phyloP scores from a whole-genome alignment of 2,113 vertebrate species.

The Paraplagusia blochii region DNA sequence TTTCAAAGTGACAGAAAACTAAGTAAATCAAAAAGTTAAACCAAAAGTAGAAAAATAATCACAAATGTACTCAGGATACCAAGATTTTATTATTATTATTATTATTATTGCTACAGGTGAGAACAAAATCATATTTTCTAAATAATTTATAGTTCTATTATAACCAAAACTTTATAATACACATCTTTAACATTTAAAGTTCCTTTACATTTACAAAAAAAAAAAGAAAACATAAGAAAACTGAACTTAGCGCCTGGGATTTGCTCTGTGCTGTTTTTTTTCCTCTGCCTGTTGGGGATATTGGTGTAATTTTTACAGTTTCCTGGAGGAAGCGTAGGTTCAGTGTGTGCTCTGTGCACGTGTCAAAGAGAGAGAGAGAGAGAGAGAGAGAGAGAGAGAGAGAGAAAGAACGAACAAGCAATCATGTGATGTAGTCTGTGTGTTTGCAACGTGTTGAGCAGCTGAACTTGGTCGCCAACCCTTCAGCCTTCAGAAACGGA shows the following conservation, averaged over 20 bases:
- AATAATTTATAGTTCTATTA: too few species aligned
- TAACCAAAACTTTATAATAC: too few species aligned
- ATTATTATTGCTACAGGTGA: too few species aligned
- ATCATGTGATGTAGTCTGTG: conserved; percentile 47
- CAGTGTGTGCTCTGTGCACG: conserved; percentile 38
- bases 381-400: not conserved
- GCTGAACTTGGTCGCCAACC: conserved; percentile 42
- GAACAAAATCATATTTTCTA: too few species aligned
- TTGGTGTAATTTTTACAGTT: conserved; percentile 67
- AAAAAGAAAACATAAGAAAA: not conserved
- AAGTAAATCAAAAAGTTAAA: too few species aligned
- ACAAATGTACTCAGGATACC: too few species aligned
- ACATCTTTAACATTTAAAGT: too few species aligned
- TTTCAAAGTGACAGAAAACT: too few species aligned
- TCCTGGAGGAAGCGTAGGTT: conserved; percentile 84
- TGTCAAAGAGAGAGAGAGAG: conserved; percentile 24
- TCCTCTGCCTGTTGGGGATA: conserved; percentile 58
- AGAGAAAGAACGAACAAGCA: not conserved
- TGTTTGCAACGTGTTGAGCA: conserved; percentile 57
- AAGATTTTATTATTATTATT: too few species aligned
- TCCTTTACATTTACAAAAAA: conserved; percentile 15
- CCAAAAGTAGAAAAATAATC: too few species aligned
- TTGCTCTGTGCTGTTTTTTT: conserved; percentile 31
- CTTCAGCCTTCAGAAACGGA: conserved; percentile 1
- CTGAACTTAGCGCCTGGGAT: conserved; percentile 54